Base-by-base conservation (phyloP, 2,113 vertebrate genomes). In the Pandion haliaetus region DNA sequence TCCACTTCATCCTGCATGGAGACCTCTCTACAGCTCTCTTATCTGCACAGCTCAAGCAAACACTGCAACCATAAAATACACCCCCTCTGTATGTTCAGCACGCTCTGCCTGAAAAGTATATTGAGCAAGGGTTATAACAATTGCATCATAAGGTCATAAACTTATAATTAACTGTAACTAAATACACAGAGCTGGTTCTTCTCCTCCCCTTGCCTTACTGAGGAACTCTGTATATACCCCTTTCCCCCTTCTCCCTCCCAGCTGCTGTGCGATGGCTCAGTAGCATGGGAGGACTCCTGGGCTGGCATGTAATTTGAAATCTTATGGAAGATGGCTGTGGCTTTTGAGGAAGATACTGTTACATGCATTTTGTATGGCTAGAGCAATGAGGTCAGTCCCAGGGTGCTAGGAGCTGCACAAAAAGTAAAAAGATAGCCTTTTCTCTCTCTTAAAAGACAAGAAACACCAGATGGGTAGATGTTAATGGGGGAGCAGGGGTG, bases 91-190 rank as follows among this genome's bases (percentile, higher is more conserved):
- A 79, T 38, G 58, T 90, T 74, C 59, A 79, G 57, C 23, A 18
- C n/a, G 45, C 34, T 47, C 83, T 77, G 65, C 55, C 61, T 86
- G 77, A 73, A 87, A 95, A 97, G 70, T 76, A 42, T 95, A 84
- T 92, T 92, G 96, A 95, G 93, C 87, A 94, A 97, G 77, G 61
- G 84, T 45, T 52, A 73, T 47, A 81, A 23, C 94, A 93, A 93
- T 89, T 97, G 84, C 94, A 96, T 95, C 90, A 95, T 91, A 93
- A 97, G 95, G 93, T 95, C 95, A 89, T 97, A 97, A 96, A 96
- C 59, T 94, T 96, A 90, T 94, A 95, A 88, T 93, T 92, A 92
- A 86, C 95, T 90, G 63, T 74, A 85, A 93, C 94, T 76, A 93
- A 91, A 59, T 55, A 81, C 71, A 70, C 70, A 44, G 94, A 91